phyloP scores from a whole-genome alignment of 2,797 vertebrate species.

The Sebastes hubbsi region DNA sequence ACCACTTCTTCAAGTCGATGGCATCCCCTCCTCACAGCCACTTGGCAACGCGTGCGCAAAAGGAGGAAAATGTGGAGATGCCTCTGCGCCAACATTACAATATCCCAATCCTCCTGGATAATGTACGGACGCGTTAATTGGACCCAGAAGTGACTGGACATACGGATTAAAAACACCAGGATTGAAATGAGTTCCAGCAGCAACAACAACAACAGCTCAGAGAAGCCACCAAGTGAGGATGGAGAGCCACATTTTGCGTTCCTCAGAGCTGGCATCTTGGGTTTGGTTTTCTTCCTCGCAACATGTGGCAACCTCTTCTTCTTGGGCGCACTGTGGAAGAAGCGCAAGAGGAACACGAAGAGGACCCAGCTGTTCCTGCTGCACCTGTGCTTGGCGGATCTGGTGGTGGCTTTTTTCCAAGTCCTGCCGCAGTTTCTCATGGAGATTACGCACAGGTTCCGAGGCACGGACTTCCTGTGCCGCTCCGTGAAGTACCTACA shows the following conservation, averaged over 20 bases:
- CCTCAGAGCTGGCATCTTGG: slow-evolving; percentile 84
- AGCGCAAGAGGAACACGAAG: slow-evolving; percentile 85
- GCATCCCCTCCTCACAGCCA: background rate
- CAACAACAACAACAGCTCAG: slow-evolving; percentile 4
- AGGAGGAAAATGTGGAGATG: background rate
- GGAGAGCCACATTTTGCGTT: slow-evolving; percentile 50
- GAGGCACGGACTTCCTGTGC: slow-evolving; percentile 86
- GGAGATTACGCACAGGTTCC: slow-evolving; percentile 89
- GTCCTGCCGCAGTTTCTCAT: slow-evolving; percentile 91
- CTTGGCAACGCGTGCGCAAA: background rate
- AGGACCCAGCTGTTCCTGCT: slow-evolving; percentile 87
- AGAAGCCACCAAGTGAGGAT: background rate
- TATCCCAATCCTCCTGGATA: too few relatives aligned
- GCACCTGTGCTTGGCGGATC: slow-evolving; percentile 87
- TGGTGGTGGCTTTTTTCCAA: slow-evolving; percentile 90
- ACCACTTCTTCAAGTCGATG: background rate
- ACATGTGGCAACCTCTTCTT: slow-evolving; percentile 87
- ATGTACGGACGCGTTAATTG: background rate
- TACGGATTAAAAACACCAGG: background rate
- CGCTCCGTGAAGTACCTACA: slow-evolving; percentile 88
- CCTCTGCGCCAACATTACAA: background rate
- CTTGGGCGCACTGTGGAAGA: slow-evolving; percentile 84
- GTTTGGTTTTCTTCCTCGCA: slow-evolving; percentile 85
- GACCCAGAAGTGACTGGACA: background rate
- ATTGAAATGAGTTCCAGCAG: slow-evolving; percentile 35